phyloP scores from a whole-genome alignment of 1,140 invertebrate genomes.

The Heliconius nattereri region DNA sequence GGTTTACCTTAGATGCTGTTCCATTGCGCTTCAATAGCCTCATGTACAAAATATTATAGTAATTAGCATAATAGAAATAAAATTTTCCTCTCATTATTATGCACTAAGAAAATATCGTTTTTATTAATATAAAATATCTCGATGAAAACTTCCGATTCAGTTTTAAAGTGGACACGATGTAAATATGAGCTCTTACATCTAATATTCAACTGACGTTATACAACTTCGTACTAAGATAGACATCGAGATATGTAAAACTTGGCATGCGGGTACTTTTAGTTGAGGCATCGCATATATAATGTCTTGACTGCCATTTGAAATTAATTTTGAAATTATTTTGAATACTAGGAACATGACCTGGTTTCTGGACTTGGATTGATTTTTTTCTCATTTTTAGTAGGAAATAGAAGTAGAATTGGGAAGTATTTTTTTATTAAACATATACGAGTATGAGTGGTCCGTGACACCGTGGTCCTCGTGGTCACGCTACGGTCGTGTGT shows the following conservation, averaged over 20 bases:
- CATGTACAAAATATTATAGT: too few relatives aligned
- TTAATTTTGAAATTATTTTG: slow-evolving; percentile 5
- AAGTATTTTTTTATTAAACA: too few relatives aligned
- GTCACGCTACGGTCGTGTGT: too few relatives aligned
- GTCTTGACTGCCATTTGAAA: slow-evolving; percentile 3
- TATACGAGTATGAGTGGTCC: too few relatives aligned
- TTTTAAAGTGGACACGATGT: slow-evolving; percentile 6
- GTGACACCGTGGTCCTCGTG: too few relatives aligned
- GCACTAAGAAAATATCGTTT: too few relatives aligned
- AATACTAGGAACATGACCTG: background rate
- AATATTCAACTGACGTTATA: background rate
- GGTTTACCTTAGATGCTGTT: too few relatives aligned
- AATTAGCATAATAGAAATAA: too few relatives aligned
- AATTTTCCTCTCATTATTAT: too few relatives aligned
- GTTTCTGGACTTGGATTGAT: too few relatives aligned
- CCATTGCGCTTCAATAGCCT: too few relatives aligned
- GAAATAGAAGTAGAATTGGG: too few relatives aligned
- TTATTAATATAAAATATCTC: background rate
- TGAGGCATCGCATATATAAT: slow-evolving; percentile 9
- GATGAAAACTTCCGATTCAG: background rate
- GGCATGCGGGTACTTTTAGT: slow-evolving; percentile 26
- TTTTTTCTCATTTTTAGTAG: background rate
- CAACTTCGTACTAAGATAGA: slow-evolving; percentile 11
- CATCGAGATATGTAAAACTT: slow-evolving; percentile 24
- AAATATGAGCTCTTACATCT: background rate